phyloP scores from a whole-genome alignment of 2,113 vertebrate species.

The Myiopsitta monachus region DNA sequence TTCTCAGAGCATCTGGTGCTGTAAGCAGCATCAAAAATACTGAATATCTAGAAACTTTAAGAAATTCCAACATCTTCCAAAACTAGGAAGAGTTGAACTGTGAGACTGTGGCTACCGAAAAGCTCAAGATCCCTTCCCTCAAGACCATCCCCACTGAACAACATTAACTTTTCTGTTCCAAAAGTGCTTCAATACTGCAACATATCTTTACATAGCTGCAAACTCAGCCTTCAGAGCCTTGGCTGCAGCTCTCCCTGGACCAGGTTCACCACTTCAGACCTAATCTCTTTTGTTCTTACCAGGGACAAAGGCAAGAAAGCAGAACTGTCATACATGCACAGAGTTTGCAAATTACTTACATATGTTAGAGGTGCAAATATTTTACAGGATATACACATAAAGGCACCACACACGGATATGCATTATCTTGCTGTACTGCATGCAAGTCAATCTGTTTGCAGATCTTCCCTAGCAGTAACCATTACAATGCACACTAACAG shows the following conservation, averaged over 20 bases:
- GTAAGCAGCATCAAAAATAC: neutral
- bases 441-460: neutral
- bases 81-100: neutral
- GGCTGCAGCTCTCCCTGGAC: neutral
- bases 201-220: neutral
- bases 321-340: accelerated
- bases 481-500: neutral
- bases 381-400: neutral
- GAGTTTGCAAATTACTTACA: neutral
- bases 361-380: neutral
- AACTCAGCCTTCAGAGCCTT: neutral
- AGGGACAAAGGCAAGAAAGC: accelerated
- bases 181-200: neutral
- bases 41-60: neutral
- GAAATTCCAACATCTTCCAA: neutral
- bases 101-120: neutral
- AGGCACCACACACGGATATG: accelerated
- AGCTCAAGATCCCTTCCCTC: accelerated
- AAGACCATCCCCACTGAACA: accelerated
- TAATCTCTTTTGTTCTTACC: accelerated
- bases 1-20: neutral
- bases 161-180: neutral
- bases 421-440: neutral
- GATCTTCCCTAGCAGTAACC: neutral
- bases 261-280: neutral